These are phyloP conservation scores for Drosophila rubida DNA, from an alignment of 2,888 invertebrate species.

Conservation along the genomic window DNA sequence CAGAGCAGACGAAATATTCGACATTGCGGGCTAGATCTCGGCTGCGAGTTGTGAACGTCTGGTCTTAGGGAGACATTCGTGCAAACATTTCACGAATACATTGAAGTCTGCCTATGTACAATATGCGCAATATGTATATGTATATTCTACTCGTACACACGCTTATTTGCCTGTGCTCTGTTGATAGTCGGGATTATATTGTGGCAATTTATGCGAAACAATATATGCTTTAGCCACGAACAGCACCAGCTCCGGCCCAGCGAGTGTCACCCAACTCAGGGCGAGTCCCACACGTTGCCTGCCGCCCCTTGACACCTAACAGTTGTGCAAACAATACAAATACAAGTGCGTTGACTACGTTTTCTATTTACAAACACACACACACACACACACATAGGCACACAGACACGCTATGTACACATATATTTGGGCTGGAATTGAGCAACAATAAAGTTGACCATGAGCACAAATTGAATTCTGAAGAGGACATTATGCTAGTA, in stretches of 20 bases:
- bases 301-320: background rate
- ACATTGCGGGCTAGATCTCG: conserved; percentile 3
- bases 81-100: background rate
- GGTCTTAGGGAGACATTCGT: no score
- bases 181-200: conserved; percentile 81
- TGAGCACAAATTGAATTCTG: background rate
- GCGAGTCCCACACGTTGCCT: background rate
- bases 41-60: no score
- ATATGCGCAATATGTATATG: background rate
- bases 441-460: conserved; percentile 50
- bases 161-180: conserved; percentile 73
- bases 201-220: conserved; percentile 76
- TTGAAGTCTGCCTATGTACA: background rate
- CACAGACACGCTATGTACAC: conserved; percentile 19
- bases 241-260: background rate
- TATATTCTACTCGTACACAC: conserved; percentile 11
- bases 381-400: background rate
- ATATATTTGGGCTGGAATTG: conserved; percentile 69
- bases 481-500: background rate
- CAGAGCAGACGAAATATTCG: background rate
- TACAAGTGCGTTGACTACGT: conserved; percentile 39
- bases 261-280: background rate
- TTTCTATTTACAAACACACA: conserved; percentile 37
- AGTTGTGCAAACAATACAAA: conserved; percentile 27
- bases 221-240: conserved; percentile 38